Base-by-base conservation (phyloP, 2,888 invertebrate species). In the Anthophora plumipes region DNA sequence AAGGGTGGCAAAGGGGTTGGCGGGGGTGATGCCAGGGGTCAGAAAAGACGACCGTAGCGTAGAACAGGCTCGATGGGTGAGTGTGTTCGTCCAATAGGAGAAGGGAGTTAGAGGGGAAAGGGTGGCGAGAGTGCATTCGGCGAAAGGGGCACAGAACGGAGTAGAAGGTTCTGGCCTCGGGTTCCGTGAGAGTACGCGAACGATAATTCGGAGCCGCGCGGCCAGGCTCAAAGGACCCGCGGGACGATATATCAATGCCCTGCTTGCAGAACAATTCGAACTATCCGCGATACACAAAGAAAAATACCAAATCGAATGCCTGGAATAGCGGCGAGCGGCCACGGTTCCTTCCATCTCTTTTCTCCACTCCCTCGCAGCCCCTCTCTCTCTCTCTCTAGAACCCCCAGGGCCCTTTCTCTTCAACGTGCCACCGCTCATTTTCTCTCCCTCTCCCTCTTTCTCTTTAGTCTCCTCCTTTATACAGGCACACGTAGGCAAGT, bases 241-340 rank as follows among this genome's bases (percentile, higher is more conserved):
- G 92, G 89, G 88, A 92, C 93, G 93, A 93, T 93, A 93, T 93
- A 93, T 93, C 93, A 93, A 93, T 93, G 93, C 92, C 91, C 91
- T 90, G 92, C 91, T 93, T 91, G 92, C 92, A 90, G 90, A 93
- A 93, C 92, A 93, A 93, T 93, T 91, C 92, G 84, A 93, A 93
- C 93, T 93, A 93, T 93, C 92, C 90, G 92, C 92, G 92, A 93
- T 92, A 92, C 93, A 93, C 93, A 93, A 93, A 93, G 93, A 93
- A 93, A 93, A 93, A 93, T 93, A 93, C 93, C 93, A 92, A 93
- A 93, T 93, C 92, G 93, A 93, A 93, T 93, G 90, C 93, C 90
- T 91, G 91, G 92, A 89, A 93, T 93, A 92, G 91, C 91, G 73
- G 83, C 70, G 83, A 92, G 91, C 90, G 86, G 75, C 83, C 82